Percentiles rank a stretch among this genome's conserved stretches.
phyloP scores from a whole-genome alignment of 2,113 vertebrate species.

The Saguinus imperator region DNA sequence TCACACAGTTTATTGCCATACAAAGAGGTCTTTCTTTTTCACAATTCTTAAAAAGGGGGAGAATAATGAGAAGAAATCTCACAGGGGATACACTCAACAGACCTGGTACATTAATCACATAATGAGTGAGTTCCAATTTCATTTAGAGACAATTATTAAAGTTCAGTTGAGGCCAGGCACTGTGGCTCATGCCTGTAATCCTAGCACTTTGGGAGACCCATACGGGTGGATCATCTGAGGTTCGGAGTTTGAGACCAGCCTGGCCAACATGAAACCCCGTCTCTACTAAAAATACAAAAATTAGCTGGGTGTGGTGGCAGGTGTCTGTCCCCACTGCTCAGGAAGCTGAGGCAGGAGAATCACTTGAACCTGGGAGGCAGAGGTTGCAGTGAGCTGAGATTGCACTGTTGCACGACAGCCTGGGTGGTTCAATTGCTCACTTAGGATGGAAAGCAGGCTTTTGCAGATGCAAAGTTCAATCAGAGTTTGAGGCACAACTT shows the following conservation, averaged over 20 bases:
- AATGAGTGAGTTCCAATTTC: neutral
- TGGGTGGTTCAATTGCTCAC: neutral
- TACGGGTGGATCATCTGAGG: too few species aligned
- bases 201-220: too few species aligned
- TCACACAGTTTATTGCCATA: neutral
- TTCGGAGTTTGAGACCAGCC: too few species aligned
- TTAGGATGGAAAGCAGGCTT: neutral
- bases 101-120: neutral
- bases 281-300: too few species aligned
- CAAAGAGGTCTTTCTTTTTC: neutral
- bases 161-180: neutral
- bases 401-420: too few species aligned
- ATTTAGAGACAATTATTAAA: neutral
- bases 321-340: too few species aligned
- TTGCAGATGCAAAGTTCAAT: neutral
- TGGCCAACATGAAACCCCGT: too few species aligned
- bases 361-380: too few species aligned
- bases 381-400: too few species aligned
- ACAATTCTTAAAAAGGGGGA: neutral
- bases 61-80: neutral
- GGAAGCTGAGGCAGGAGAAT: too few species aligned
- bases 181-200: too few species aligned
- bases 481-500: neutral
- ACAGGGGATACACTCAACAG: neutral
- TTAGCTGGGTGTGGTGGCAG: too few species aligned